Percentiles rank a stretch among this genome's conserved stretches.
Conservation (phyloP, 37 sponge, comb jelly and placozoan species). For the Sycon ciliatum region DNA sequence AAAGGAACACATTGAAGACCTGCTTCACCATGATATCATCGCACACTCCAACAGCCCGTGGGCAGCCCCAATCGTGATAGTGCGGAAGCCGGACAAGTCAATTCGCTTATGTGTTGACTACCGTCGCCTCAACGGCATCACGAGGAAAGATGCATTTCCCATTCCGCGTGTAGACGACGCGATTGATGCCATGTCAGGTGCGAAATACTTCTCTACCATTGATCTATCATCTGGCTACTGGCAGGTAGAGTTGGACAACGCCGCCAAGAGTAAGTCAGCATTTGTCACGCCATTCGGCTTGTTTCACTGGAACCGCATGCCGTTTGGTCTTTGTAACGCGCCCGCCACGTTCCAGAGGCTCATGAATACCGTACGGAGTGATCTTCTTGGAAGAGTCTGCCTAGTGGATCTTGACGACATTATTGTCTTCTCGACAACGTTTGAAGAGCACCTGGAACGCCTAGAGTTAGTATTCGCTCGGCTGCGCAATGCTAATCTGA, state of each 20-base stretch:
- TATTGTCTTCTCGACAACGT: neutral
- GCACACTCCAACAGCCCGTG: conserved; percentile 45
- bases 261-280: conserved; percentile 19
- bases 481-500: neutral
- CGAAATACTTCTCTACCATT: conserved; percentile 29
- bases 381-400: neutral
- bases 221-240: conserved; percentile 43
- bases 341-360: conserved; percentile 29
- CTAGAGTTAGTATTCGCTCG: neutral
- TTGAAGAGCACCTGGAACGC: neutral
- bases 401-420: neutral
- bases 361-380: neutral
- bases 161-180: conserved; percentile 40
- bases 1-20: conserved; percentile 26
- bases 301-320: conserved; percentile 28
- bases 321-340: conserved; percentile 38
- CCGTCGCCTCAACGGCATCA: conserved; percentile 37
- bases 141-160: conserved; percentile 44
- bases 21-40: conserved; percentile 36
- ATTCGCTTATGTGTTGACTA: conserved; percentile 52
- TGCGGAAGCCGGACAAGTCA: conserved; percentile 43
- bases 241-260: conserved; percentile 35
- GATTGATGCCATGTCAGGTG: conserved; percentile 26
- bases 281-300: conserved; percentile 27
- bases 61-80: conserved; percentile 42